Evolutionary conservation across 2,113 vertebrate species (phyloP).

Genomic region (Rutilus rutilus): DNA sequence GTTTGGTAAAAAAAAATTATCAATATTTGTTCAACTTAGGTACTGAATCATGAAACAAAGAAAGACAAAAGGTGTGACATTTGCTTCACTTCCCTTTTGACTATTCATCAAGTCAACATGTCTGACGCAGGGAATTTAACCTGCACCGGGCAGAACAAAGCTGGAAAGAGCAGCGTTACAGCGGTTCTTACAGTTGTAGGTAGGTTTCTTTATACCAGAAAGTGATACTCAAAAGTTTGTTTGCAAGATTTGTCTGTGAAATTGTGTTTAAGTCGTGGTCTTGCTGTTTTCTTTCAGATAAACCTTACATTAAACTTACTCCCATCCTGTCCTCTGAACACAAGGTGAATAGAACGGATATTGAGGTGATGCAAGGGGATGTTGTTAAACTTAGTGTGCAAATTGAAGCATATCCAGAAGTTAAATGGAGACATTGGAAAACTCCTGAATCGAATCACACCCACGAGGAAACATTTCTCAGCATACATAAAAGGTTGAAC

Average conservation of each 20-base stretch:
- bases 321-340: conserved; percentile 36
- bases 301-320: conserved; percentile 78
- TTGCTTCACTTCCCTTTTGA: conserved; percentile 62
- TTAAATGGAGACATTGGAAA: conserved; percentile 73
- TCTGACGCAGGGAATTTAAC: conserved; percentile 78
- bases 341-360: conserved; percentile 43
- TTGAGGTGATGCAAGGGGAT: conserved; percentile 72
- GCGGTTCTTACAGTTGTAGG: conserved; percentile 81
- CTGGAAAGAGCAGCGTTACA: conserved; percentile 60
- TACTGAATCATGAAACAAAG: background rate
- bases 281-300: conserved; percentile 70
- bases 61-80: background rate
- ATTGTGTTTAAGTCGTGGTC: background rate
- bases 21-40: background rate
- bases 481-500: conserved; percentile 62
- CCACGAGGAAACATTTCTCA: conserved; percentile 43
- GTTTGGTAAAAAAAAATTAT: background rate
- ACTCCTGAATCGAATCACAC: conserved; percentile 44
- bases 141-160: conserved; percentile 73
- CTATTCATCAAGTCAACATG: conserved; percentile 63
- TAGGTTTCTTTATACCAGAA: conserved; percentile 59
- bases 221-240: background rate
- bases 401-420: conserved; percentile 82
- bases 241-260: background rate
- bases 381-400: conserved; percentile 73